Evolutionary conservation across 2,888 invertebrate species (phyloP).

Genomic region (Thysanoteuthis rhombus): DNA sequence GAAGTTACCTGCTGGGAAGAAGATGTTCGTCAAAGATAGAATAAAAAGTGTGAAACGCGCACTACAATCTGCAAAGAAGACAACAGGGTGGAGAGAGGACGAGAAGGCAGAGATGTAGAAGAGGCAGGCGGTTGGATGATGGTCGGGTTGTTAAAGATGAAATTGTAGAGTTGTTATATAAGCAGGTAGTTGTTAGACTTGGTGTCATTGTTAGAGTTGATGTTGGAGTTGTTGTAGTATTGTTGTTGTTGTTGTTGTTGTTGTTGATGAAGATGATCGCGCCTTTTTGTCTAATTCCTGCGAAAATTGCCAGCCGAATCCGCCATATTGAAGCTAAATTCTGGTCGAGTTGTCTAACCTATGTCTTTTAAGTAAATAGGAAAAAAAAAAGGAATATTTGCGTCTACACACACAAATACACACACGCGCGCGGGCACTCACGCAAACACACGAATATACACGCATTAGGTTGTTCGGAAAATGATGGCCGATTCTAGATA

Average conservation of each 20-base stretch:
- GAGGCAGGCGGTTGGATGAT: not conserved
- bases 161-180: not conserved
- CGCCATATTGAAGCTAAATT: not conserved
- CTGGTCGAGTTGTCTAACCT: not conserved
- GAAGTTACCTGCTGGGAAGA: slow-evolving; percentile 45
- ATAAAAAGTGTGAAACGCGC: not conserved
- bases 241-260: too few relatives aligned
- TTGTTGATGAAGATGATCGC: not conserved
- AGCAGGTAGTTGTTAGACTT: not conserved
- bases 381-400: not conserved
- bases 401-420: not conserved
- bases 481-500: too few relatives aligned
- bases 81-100: not conserved
- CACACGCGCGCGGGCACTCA: not conserved
- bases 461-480: too few relatives aligned
- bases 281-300: too few relatives aligned
- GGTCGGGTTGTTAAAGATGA: not conserved
- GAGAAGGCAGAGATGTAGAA: not conserved
- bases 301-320: too few relatives aligned
- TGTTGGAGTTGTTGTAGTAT: not conserved
- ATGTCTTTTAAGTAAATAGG: not conserved
- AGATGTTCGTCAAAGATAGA: slow-evolving; percentile 20
- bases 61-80: not conserved
- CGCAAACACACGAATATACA: too few relatives aligned
- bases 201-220: not conserved